Evolutionary conservation across 2,888 invertebrate genomes (phyloP), one percentile per base, ranked within the genome.

Genomic region (Hedya salicella): DNA sequence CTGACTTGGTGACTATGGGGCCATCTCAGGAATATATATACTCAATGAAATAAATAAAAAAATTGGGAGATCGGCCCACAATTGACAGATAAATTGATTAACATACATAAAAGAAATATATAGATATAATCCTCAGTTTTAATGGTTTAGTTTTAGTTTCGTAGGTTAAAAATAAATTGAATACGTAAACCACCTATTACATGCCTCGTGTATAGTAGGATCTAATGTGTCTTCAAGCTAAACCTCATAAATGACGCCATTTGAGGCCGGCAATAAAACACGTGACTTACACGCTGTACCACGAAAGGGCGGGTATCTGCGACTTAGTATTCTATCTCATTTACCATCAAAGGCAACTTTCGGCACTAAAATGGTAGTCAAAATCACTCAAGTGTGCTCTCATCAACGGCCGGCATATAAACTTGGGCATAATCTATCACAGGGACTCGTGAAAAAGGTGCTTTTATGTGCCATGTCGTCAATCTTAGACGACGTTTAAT

Each of bases 401-500:
- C 65, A 65, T 65, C 65, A 65, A 60, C 59, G 65, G 46, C 6
- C 52, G 65, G 59, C 59, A 59, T 60, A 65, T 60, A 65, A 65
- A 65, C 65, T 65, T 25, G 52, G 46, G 59, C 59, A 60, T 65
- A 65, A 65, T 65, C 65, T 65, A 65, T 65, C 59, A 65, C 59
- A 54, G 62, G 50, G 50, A 44, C 59, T 53, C 52, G 59, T 65
- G 65, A 65, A 65, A 65, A 65, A 64, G 64, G 64, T 64, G 64
- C 64, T 64, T 64, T 64, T 64, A 64, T 64, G 57, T 64, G 64
- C 64, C 57, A 57, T 59, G 64, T 64, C 64, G 64, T 64, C 64
- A 64, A 64, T 64, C 64, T 64, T 64, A 52, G 57, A 11, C 64
- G 64, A 64, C 64, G 64, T 64, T 64, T 64, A 64, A 64, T 65